Conservation (phyloP, 1,140 invertebrate species). For the Gyrodactylus bullatarudis region DNA sequence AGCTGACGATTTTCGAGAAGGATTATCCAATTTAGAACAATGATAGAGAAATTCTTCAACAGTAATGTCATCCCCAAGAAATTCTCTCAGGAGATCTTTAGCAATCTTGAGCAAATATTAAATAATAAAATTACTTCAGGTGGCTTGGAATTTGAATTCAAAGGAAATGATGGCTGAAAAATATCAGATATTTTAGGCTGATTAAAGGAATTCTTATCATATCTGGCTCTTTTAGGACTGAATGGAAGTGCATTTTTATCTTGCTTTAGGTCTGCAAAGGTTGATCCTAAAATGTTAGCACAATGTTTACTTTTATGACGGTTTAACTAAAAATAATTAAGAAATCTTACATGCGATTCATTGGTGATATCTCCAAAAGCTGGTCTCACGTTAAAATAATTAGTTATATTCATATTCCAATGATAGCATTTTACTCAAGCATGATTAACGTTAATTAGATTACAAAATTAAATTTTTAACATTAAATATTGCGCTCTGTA, state of each 20-base stretch:
- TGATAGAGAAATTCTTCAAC: not conserved
- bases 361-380: not conserved
- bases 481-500: not conserved
- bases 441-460: not conserved
- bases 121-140: not conserved
- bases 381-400: not conserved
- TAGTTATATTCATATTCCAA: not conserved
- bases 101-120: not conserved
- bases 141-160: not conserved
- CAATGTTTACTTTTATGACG: not conserved
- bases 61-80: not conserved
- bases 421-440: not conserved
- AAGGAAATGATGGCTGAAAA: not conserved
- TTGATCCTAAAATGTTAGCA: not conserved
- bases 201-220: not conserved
- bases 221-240: not conserved
- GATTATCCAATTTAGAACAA: not conserved
- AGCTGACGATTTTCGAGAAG: not conserved
- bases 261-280: not conserved
- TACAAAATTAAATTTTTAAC: not conserved
- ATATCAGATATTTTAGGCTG: not conserved
- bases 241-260: not conserved
- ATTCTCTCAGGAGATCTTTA: not conserved
- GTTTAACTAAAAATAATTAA: not conserved
- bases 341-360: not conserved